Evolutionary conservation across 2,797 vertebrate genomes (phyloP).

Genomic region (Eutrigla gurnardus): DNA sequence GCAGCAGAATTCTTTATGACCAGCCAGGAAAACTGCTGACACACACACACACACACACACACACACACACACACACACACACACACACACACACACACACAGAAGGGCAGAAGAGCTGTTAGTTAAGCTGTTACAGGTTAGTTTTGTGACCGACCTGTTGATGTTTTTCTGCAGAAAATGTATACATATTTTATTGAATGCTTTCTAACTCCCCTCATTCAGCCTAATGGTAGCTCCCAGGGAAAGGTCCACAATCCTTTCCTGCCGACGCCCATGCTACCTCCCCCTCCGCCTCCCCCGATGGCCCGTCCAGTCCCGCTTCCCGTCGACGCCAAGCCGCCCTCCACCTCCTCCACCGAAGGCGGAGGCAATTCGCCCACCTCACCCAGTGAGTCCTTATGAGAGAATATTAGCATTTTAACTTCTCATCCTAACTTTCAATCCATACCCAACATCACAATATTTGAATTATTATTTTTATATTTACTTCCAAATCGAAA

Average conservation of each 20-base stretch:
- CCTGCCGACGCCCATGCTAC: conserved; percentile 98
- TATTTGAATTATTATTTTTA: conserved; percentile 25
- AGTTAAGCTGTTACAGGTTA: conserved; percentile 49
- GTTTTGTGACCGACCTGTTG: conserved; percentile 47
- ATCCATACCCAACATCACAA: too few relatives aligned
- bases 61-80: conserved; percentile 30
- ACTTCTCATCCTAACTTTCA: too few relatives aligned
- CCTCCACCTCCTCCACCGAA: conserved; percentile 92
- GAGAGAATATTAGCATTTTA: too few relatives aligned
- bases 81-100: conserved; percentile 26
- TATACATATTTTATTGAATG: conserved; percentile 2
- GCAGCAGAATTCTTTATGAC: conserved; percentile 85
- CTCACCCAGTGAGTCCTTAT: conserved; percentile 93
- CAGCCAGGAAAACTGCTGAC: conserved; percentile 77
- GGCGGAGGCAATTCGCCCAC: conserved; percentile 95
- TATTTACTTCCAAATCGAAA: conserved; percentile 21
- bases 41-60: conserved; percentile 43
- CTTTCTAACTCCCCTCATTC: conserved; percentile 31
- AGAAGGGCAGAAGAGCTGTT: conserved; percentile 23
- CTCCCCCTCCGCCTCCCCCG: conserved; percentile 95
- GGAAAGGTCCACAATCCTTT: conserved; percentile 99
- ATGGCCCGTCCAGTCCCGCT: conserved; percentile 98
- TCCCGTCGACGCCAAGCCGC: conserved; percentile 97
- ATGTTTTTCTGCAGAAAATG: not conserved
- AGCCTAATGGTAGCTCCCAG: conserved; percentile 98